A percentile compares a stretch with the other conserved stretches of the same genome.
phyloP scores from a whole-genome alignment of 37 sponge, comb jelly and placozoan species.

The Chondrilla cf. caribensis region DNA sequence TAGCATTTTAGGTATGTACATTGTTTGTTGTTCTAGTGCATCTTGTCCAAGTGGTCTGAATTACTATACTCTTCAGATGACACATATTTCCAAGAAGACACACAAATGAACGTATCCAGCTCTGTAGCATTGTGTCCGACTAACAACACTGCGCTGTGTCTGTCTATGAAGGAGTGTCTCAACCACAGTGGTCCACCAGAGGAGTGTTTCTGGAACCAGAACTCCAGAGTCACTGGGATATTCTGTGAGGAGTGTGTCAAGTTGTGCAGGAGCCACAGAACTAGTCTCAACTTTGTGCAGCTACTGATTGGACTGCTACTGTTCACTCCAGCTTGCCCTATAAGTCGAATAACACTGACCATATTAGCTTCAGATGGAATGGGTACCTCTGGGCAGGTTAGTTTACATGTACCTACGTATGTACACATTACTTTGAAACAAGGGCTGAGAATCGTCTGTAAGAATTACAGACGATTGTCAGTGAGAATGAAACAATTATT shows the following conservation, averaged over 20 bases:
- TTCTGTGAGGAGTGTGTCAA: slow-evolving; percentile 33
- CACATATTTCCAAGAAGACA: not conserved
- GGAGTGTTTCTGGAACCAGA: slow-evolving; percentile 52
- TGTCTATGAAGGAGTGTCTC: not conserved
- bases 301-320: slow-evolving; percentile 28
- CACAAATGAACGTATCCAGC: not conserved
- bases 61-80: not conserved
- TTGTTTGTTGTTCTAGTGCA: too few species aligned
- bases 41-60: not conserved
- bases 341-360: slow-evolving; percentile 22
- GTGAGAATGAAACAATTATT: too few species aligned
- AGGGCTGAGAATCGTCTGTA: too few species aligned
- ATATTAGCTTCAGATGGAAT: slow-evolving; percentile 39
- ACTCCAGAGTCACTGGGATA: slow-evolving; percentile 32
- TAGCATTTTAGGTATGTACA: not conserved
- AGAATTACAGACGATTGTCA: too few species aligned
- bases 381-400: slow-evolving; percentile 35
- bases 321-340: not conserved
- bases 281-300: slow-evolving; percentile 46
- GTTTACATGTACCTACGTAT: slow-evolving; percentile 23
- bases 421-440: too few species aligned
- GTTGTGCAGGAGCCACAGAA: slow-evolving; percentile 27
- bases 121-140: not conserved
- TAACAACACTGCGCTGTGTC: not conserved
- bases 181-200: slow-evolving; percentile 30